Evolutionary conservation across 2,113 vertebrate genomes (phyloP), one percentile per base, ranked within the genome.

Genomic region (Microcebus ravelobensis): DNA sequence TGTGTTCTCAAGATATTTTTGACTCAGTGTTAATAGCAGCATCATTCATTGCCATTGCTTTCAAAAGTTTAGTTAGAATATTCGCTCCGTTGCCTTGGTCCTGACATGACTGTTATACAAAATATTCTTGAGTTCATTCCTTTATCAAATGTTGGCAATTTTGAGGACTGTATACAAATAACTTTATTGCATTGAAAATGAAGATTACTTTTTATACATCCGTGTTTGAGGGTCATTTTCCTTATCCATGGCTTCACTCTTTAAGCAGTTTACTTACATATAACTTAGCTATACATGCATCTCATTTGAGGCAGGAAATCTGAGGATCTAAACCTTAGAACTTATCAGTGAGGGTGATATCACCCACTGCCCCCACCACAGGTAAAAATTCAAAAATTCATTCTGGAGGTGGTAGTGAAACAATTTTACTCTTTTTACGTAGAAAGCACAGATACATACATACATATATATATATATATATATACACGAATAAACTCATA

Each of bases 1-100:
- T 93, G 71, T 84, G 59, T 65, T 65, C 52, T 31, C 31, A 68
- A 67, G 34, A 74, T 84, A 70, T 83, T 93, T 84, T 93, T 77
- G 90, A 57, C 52, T 95, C 18, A 42, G 21, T 63, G 29, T 70
- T 42, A 92, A 90, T 15, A 93, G 27, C 23, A 87, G 50, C 21
- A 57, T 68, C 74, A 86, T 21, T 45, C n/a, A 87, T 61, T 2
- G 70, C 31, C 29, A 57, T 48, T 84, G 34, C 76, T 89, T 91
- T 83, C 74, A 71, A 36, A 91, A 91, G 76, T 70, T 82, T 93
- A 67, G 7, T n/a, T 55, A 27, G 65, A 65, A 31, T 52, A 36
- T 27, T 34, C 87, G 63, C 25, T 18, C 12, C 8, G 6, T 12
- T 45, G 25, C 8, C 86, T 71, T 63, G 27, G n/a, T 61, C 29